Evolutionary conservation across 2,113 vertebrate species (phyloP).

Genomic region (Chitala chitala): DNA sequence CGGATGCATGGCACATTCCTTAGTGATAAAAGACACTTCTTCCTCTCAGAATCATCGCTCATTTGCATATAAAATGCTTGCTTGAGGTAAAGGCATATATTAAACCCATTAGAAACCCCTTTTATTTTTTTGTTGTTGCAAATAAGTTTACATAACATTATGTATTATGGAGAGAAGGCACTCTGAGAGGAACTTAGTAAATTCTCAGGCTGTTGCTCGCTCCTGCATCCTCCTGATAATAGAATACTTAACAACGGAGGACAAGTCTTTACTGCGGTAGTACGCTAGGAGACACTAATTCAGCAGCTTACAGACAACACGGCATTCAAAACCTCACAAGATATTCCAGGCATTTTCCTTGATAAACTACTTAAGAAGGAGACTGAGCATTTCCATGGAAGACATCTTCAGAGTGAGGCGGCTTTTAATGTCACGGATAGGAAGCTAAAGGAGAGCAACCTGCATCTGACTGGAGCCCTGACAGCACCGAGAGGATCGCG

Average conservation of each 20-base stretch:
- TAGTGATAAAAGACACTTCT: slow-evolving; percentile 35
- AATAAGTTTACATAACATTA: slow-evolving; percentile 61
- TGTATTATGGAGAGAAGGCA: slow-evolving; percentile 45
- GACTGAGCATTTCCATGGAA: not conserved
- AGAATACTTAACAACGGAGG: slow-evolving; percentile 43
- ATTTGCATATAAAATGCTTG: slow-evolving; percentile 67
- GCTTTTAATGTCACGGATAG: not conserved
- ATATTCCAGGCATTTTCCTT: not conserved
- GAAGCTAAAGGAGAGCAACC: not conserved
- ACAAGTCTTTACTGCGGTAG: slow-evolving; percentile 34
- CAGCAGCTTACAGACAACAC: slow-evolving; percentile 34
- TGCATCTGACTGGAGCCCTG: not conserved
- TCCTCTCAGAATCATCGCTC: slow-evolving; percentile 62
- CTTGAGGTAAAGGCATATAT: slow-evolving; percentile 69
- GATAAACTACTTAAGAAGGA: slow-evolving; percentile 32
- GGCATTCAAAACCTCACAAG: slow-evolving; percentile 48
- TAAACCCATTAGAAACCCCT: slow-evolving; percentile 58
- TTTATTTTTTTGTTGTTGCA: slow-evolving; percentile 61
- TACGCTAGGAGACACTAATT: slow-evolving; percentile 41
- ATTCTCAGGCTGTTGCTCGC: slow-evolving; percentile 58
- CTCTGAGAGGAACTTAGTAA: slow-evolving; percentile 56
- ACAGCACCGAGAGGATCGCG: not conserved
- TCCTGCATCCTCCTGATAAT: slow-evolving; percentile 61
- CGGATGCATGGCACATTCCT: slow-evolving; percentile 57
- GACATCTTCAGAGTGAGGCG: not conserved